Evolutionary conservation across 2,113 vertebrate genomes (phyloP).

Genomic region (Eolophus roseicapilla): DNA sequence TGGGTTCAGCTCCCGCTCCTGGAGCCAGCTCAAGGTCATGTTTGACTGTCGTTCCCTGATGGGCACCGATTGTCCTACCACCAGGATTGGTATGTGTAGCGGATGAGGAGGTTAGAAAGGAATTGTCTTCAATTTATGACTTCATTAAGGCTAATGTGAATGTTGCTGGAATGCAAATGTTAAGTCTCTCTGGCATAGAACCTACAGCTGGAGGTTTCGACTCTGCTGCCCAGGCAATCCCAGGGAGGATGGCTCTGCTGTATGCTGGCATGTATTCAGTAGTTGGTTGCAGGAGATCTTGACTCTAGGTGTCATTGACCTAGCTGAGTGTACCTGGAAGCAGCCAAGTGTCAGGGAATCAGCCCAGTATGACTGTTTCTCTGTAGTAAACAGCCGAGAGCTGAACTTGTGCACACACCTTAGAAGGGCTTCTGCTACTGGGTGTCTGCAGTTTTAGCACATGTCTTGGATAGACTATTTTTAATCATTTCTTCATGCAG

Average conservation of each 20-base stretch:
- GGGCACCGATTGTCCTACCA: accelerated
- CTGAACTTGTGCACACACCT: accelerated
- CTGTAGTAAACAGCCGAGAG: neutral
- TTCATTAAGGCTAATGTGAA: neutral
- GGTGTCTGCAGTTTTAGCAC: neutral
- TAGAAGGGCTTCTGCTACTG: neutral
- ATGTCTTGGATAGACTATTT: accelerated
- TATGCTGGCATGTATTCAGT: neutral
- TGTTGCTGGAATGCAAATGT: neutral
- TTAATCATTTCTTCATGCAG: neutral
- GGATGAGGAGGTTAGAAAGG: neutral
- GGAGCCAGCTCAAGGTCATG: neutral
- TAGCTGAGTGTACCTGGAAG: neutral
- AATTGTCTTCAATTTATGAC: accelerated
- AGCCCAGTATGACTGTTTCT: neutral
- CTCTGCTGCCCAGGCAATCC: neutral
- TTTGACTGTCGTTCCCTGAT: neutral
- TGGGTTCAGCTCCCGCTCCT: neutral
- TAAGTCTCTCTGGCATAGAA: neutral
- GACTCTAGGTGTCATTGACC: neutral
- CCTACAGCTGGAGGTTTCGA: neutral
- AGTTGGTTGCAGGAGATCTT: neutral
- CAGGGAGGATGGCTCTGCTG: neutral
- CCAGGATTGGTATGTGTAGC: accelerated
- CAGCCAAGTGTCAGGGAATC: neutral